A percentile compares a stretch with the other conserved stretches of the same genome.
Evolutionary conservation across 2,797 vertebrate genomes (phyloP).

Genomic region (Cygnus olor): DNA sequence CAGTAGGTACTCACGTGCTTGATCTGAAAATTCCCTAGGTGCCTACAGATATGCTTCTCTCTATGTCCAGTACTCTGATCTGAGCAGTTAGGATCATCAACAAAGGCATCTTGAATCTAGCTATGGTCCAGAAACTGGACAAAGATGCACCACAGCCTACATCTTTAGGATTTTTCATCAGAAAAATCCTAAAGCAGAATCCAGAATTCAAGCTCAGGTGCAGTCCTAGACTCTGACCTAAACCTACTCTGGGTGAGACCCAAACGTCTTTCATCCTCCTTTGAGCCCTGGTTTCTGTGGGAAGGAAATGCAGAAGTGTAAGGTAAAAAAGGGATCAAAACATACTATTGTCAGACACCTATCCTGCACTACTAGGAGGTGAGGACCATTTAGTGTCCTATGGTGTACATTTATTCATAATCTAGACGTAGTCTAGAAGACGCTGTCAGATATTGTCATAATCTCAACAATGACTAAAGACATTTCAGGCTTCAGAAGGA

Average conservation of each 20-base stretch:
- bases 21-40: background rate
- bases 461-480: background rate
- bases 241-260: background rate
- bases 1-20: background rate
- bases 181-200: background rate
- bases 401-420: background rate
- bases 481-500: background rate
- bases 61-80: background rate
- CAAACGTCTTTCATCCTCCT: background rate
- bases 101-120: background rate
- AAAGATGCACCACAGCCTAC: background rate
- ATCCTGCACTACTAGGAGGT: background rate
- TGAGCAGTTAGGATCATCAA: background rate
- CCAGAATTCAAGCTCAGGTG: background rate
- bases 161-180: too few relatives aligned
- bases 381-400: background rate
- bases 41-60: background rate
- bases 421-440: background rate
- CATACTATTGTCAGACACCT: background rate
- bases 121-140: background rate
- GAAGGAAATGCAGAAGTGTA: background rate
- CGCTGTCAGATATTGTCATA: background rate
- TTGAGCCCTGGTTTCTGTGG: background rate
- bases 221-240: background rate
- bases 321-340: background rate